These are phyloP conservation scores for Nomada fucata DNA, from an alignment of 2,888 invertebrate genomes.

Conservation along the genomic window DNA sequence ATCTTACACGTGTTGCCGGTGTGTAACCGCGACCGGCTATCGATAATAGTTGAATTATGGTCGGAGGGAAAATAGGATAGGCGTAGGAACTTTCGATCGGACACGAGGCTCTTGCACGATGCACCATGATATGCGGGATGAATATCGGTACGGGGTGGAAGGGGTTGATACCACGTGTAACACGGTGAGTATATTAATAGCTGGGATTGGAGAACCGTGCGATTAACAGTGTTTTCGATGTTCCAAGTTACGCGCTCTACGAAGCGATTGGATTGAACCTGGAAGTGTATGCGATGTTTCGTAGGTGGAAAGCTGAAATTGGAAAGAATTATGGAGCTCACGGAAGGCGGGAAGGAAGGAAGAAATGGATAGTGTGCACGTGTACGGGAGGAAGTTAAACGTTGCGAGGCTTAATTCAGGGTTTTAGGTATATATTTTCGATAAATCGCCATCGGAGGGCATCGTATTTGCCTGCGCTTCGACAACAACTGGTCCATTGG, in stretches of 20 bases:
- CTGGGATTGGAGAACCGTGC: not conserved
- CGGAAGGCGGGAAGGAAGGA: too few species aligned
- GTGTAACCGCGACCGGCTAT: slow-evolving; percentile 30
- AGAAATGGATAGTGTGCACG: too few species aligned
- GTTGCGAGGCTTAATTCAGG: too few species aligned
- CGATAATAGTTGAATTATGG: slow-evolving; percentile 51
- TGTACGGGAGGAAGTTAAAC: too few species aligned
- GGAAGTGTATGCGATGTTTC: too few species aligned
- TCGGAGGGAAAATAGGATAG: slow-evolving; percentile 14
- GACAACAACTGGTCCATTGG: too few species aligned
- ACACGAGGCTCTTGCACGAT: not conserved
- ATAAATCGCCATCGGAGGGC: too few species aligned
- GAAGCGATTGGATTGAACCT: not conserved
- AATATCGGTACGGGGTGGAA: not conserved
- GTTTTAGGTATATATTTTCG: too few species aligned
- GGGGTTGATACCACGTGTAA: slow-evolving; percentile 18
- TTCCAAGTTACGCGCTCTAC: not conserved
- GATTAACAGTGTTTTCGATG: slow-evolving; percentile 9
- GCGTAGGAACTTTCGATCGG: slow-evolving; percentile 21
- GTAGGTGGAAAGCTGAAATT: too few species aligned
- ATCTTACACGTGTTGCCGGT: slow-evolving; percentile 52
- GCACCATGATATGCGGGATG: slow-evolving; percentile 17
- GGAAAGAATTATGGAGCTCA: too few species aligned
- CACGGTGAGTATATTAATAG: slow-evolving; percentile 20
- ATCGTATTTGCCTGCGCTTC: too few species aligned